Base-by-base conservation (phyloP, 2,888 invertebrate species). In the Amphipoea oculea region DNA sequence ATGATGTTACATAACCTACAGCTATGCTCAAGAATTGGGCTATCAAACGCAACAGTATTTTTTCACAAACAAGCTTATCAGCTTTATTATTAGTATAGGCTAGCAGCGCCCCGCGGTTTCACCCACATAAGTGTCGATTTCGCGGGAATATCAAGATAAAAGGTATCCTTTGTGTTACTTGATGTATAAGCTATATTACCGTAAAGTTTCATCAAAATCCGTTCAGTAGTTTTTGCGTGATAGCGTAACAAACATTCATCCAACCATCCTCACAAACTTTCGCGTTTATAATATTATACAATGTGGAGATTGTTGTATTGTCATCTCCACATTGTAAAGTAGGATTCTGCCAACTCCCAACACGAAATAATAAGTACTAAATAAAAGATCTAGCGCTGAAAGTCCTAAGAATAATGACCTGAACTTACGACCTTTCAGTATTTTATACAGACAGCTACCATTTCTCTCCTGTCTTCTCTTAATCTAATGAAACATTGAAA, bases 401-500 rank as follows among this genome's bases (percentile, higher is more conserved):
- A 78, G n/a, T 68, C 54, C 48, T 72, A 51, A 72, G 36, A 78
- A 78, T 63, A 67, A 73, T 54, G 23, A 62, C 17, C 9, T 62
- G 40, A 20, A 82, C 80, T 70, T 78, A 63, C 48, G 42, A 79
- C 62, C 62, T 66, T 70, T 62, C 29, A 73, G 60, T 73, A 29
- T 73, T 82, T 73, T 48, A 11, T 20, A 62, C 60, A 60, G n/a
- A 65, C 36, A 70, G 29, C 51, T 14, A 79, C 54, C 73, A 82
- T 84, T 75, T 76, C 42, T 76, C 62, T 73, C 63, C 66, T 73
- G 60, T 60, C 48, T 57, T 71, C 73, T 70, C 70, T 40, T 85
- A 85, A 83, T 85, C 65, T 71, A 85, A 82, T 84, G 67, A 86
- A 86, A 77, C 40, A 81, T 82, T 83, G 73, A 60, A 78, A 73